Conservation (phyloP, 2,888 invertebrate genomes). For the Therioaphis trifolii region DNA sequence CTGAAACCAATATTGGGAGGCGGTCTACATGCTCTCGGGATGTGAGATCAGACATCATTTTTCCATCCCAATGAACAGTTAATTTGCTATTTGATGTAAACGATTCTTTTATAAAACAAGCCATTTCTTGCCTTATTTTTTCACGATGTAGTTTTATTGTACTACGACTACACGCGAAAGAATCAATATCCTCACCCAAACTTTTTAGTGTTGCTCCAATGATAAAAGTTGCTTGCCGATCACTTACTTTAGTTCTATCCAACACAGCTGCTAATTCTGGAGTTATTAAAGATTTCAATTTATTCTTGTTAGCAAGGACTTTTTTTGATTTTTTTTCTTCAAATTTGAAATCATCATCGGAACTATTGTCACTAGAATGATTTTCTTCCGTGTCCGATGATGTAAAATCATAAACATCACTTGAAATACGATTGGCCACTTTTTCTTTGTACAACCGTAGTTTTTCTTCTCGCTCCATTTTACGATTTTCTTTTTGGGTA, state of each 20-base stretch:
- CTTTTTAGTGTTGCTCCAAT: not conserved
- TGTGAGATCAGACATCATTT: not conserved
- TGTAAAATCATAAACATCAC: not conserved
- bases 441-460: too few species aligned
- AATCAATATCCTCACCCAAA: not conserved
- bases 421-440: not conserved
- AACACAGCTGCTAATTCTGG: conserved; percentile 3
- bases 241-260: too few species aligned
- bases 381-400: conserved; percentile 12
- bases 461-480: too few species aligned
- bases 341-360: conserved; percentile 10
- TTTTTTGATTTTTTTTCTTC: conserved; percentile 1
- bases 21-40: conserved; percentile 14
- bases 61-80: conserved; percentile 17
- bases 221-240: too few species aligned
- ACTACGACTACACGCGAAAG: conserved; percentile 18
- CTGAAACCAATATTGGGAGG: conserved; percentile 14
- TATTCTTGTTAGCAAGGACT: not conserved
- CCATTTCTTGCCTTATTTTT: conserved; percentile 4
- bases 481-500: too few species aligned
- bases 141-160: not conserved
- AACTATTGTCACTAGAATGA: not conserved
- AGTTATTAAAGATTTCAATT: conserved; percentile 20
- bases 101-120: conserved; percentile 20
- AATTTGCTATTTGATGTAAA: conserved; percentile 21